A percentile compares a stretch with the other conserved stretches of the same genome.
Evolutionary conservation across 2,797 vertebrate species (phyloP).

Genomic region (Apogon talboti): DNA sequence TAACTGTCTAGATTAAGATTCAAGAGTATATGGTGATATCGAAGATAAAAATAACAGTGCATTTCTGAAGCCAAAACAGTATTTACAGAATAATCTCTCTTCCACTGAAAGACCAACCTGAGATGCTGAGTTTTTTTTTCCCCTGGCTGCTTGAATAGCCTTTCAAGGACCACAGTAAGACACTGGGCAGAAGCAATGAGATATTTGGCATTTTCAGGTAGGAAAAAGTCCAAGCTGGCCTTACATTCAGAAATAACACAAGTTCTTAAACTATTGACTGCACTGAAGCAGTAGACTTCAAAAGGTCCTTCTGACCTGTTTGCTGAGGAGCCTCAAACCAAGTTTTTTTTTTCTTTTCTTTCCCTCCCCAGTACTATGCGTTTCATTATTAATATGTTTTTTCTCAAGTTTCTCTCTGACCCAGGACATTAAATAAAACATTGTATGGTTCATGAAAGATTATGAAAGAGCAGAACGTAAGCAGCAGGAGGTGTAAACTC

Average conservation of each 20-base stretch:
- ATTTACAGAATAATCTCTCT: slow-evolving; percentile 65
- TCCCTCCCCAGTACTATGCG: slow-evolving; percentile 80
- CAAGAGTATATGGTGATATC: no score
- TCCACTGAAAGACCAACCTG: slow-evolving; percentile 57
- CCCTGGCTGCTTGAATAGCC: slow-evolving; percentile 65
- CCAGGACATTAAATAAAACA: slow-evolving; percentile 99
- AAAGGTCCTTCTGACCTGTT: slow-evolving; percentile 88
- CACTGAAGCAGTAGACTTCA: slow-evolving; percentile 86
- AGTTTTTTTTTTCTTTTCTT: slow-evolving; percentile 76
- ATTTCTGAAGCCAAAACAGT: slow-evolving; percentile 43
- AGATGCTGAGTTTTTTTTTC: slow-evolving; percentile 48
- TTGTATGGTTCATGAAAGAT: slow-evolving; percentile 98
- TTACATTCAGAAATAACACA: slow-evolving; percentile 88
- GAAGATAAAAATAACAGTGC: background rate
- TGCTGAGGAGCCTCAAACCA: slow-evolving; percentile 87
- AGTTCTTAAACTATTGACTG: slow-evolving; percentile 90
- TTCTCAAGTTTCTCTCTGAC: slow-evolving; percentile 96
- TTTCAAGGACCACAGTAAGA: slow-evolving; percentile 75
- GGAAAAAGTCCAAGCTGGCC: slow-evolving; percentile 83
- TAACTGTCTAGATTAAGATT: no score
- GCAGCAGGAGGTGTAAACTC: slow-evolving; percentile 96
- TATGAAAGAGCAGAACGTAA: slow-evolving; percentile 97
- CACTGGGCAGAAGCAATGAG: slow-evolving; percentile 74
- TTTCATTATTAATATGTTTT: slow-evolving; percentile 92
- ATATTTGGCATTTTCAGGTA: slow-evolving; percentile 86